phyloP scores from a whole-genome alignment of 2,888 invertebrate genomes.

The Zygogramma bicolorata region DNA sequence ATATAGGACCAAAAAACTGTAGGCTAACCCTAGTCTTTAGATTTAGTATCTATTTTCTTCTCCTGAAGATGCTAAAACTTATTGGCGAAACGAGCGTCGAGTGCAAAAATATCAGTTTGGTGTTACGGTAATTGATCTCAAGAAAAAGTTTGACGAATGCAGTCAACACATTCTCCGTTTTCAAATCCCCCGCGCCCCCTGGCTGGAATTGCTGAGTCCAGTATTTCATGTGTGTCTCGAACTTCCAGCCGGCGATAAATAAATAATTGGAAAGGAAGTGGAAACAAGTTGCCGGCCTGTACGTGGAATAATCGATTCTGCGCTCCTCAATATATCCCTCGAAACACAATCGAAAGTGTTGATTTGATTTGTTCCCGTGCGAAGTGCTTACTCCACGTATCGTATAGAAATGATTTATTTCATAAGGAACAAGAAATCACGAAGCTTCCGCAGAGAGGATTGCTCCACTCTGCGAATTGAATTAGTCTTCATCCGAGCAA shows the following conservation, averaged over 20 bases:
- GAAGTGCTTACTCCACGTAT: slow-evolving; percentile 4
- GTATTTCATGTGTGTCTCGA: background rate
- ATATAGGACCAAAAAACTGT: too few relatives aligned
- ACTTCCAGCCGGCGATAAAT: background rate
- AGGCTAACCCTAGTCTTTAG: too few relatives aligned
- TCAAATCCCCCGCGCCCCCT: background rate
- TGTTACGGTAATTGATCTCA: too few relatives aligned
- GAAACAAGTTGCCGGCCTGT: background rate
- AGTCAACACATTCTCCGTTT: too few relatives aligned
- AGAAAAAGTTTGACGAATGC: too few relatives aligned
- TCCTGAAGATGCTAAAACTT: too few relatives aligned
- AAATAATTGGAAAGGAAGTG: slow-evolving; percentile 2
- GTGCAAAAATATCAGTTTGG: too few relatives aligned
- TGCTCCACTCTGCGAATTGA: background rate
- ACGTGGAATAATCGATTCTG: background rate
- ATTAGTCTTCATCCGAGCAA: slow-evolving; percentile 1
- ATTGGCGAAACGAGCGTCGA: too few relatives aligned
- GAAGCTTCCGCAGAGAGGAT: background rate
- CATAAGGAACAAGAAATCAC: slow-evolving; percentile 1
- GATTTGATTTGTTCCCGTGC: background rate
- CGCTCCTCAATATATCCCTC: background rate
- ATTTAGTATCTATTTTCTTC: too few relatives aligned
- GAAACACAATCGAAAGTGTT: slow-evolving; percentile 2
- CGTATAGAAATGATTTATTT: slow-evolving; percentile 2
- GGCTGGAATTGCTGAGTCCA: background rate